Conservation (phyloP, 92 coral and sea anemone genomes). For the Palythoa heliodiscus region DNA sequence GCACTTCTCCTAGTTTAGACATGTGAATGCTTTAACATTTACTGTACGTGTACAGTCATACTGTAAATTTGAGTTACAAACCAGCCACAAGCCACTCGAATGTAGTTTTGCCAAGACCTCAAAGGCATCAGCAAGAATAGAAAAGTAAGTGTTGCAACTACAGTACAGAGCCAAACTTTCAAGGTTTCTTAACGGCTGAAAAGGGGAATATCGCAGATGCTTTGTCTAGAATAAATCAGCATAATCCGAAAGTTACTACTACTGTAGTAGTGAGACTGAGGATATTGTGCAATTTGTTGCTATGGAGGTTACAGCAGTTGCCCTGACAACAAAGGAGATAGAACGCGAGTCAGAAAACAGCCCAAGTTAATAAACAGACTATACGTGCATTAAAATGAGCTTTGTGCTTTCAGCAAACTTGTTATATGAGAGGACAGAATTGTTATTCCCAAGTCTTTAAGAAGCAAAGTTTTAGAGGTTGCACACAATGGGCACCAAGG, state of each 20-base stretch:
- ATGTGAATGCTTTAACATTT: too few relatives aligned
- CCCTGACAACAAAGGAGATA: not conserved
- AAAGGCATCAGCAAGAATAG: conserved; percentile 45
- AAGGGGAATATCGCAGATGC: conserved; percentile 64
- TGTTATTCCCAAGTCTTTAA: not conserved
- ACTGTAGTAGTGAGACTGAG: conserved; percentile 57
- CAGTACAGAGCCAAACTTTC: conserved; percentile 55
- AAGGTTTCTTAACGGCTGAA: conserved; percentile 55
- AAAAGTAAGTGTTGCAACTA: conserved; percentile 55
- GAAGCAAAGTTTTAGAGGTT: not conserved
- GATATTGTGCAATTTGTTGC: conserved; percentile 47
- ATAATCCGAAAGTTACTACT: conserved; percentile 51
- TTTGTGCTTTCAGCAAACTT: not conserved
- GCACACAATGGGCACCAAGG: conserved; percentile 41
- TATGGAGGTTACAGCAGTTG: not conserved
- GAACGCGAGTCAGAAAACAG: not conserved
- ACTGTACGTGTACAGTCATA: too few relatives aligned
- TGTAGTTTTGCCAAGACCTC: too few relatives aligned
- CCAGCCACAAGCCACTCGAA: conserved; percentile 67
- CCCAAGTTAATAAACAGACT: not conserved
- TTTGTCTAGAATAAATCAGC: conserved; percentile 44
- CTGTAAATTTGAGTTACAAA: too few relatives aligned
- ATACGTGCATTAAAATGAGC: not conserved
- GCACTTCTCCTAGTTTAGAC: too few relatives aligned
- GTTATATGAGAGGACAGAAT: not conserved